Evolutionary conservation across 2,113 vertebrate species (phyloP), one percentile per base, ranked within the genome.

Genomic region (Eublepharis macularius): DNA sequence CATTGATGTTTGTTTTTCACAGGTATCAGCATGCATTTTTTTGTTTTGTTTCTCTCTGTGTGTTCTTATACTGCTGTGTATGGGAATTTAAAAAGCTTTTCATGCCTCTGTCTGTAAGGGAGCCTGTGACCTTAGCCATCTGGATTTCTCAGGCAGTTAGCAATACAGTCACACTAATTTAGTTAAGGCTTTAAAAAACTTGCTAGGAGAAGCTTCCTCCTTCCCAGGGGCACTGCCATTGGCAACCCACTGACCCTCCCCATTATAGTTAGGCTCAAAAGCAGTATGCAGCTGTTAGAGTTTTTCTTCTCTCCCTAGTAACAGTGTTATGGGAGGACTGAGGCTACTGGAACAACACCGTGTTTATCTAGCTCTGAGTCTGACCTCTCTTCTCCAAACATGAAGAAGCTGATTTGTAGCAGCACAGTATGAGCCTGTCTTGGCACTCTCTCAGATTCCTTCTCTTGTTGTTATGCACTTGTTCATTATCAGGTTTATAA

Each of bases 241-340:
- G 86, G 77, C 91, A 91, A 94, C 91, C 93, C 89, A 49, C 80
- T 84, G 87, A 92, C 90, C 92, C 41, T 79, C 70, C 68, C 72
- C 86, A 93, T 92, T 90, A 89, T 47, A 85, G 19, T 74, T 82
- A 89, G 91, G 89, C 91, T 93, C 90, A 91, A 91, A 94, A 92
- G 91, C 90, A 93, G 89, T 87, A 45, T 89, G 89, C 93, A 94
- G 93, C 94, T 94, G 93, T 87, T 93, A 87, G 90, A 91, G 91
- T 91, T 94, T 93, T 91, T 84, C 90, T 93, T 94, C 84, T 90
- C 66, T 91, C 88, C 88, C 88, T 83, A 84, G 60, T 88, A 91
- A 76, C 79, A 89, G 87, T 84, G 76, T 87, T 88, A 86, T 83
- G 83, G 47, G n/a, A 74, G n/a, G 34, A 82, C 6, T 8, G 63